Base-by-base conservation (phyloP, 2,113 vertebrate species). In the Hippocampus barbouri region DNA sequence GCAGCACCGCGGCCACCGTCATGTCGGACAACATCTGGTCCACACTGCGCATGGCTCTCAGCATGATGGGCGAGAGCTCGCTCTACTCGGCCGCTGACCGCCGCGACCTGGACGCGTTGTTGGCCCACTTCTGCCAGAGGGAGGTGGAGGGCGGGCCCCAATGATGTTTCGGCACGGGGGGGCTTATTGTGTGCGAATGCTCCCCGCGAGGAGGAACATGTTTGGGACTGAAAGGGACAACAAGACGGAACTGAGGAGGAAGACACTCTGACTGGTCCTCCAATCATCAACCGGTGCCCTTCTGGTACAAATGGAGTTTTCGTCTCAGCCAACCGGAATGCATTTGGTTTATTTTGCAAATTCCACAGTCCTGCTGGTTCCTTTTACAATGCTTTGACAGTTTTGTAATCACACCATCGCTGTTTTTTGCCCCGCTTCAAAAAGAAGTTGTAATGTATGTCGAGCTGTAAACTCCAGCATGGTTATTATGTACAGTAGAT, bases 21-120 rank as follows among this genome's bases (percentile, higher is more conserved):
- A 99, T 98, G 96, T 99, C 97, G 0, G 97, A 99, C 92, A 99
- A 98, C 91, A 98, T 99, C 89, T 99, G 97, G 97, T 98, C 94
- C 85, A 98, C 97, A 0, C 91, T 99, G 69, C 95, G 97, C 62
- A 94, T 98, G 96, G 97, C 97, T 1, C 91, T 99, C 49, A 98
- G 96, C 85, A 98, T 99, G 97, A 93, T 99, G 90, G 97, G 97
- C 69, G 96, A 98, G 88, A 98, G 95, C 27, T 92, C 96, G n/a
- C 91, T 98, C 40, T 98, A 99, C 0, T 69, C 91, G 0, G 95
- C 96, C 0, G 97, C 97, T 0, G 97, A 98, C 84, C 91, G 92
- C 38, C 93, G 79, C 10, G 97, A 99, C 79, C 93, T 99, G 75
- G 89, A 94, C 80, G 83, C 94, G 0, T 91, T 99, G 73, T 92